Percentiles rank a stretch among this genome's conserved stretches.
Evolutionary conservation across 53 echinoderm and acorn worm genomes (phyloP).

Genomic region (Astropecten irregularis): DNA sequence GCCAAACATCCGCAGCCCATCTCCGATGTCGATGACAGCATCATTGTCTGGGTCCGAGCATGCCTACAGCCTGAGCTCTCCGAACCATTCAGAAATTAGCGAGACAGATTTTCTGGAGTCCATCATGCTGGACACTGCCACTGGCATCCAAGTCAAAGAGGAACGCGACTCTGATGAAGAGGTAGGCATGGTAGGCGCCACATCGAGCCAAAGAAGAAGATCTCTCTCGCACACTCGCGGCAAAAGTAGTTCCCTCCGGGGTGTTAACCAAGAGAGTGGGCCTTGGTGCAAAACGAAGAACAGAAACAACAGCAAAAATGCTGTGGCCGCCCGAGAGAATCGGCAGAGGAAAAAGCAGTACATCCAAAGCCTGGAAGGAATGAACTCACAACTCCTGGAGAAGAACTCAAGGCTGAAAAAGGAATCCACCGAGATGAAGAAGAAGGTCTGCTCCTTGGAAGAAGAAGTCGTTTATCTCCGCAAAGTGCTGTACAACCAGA

Average conservation of each 20-base stretch:
- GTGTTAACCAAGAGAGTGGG: conserved; percentile 15
- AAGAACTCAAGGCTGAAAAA: conserved; percentile 61
- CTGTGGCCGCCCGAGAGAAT: conserved; percentile 85
- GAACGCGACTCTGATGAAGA: too few species aligned
- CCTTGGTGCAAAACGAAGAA: conserved; percentile 44
- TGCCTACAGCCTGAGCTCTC: conserved; percentile 11
- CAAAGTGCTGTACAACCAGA: conserved; percentile 77
- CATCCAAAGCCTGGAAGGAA: conserved; percentile 57
- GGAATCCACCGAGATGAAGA: conserved; percentile 27
- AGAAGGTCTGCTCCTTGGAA: conserved; percentile 59
- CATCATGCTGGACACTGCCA: neutral
- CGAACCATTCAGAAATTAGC: neutral
- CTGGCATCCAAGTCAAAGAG: neutral
- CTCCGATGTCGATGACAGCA: conserved; percentile 51
- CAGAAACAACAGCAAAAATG: conserved; percentile 69
- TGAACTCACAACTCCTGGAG: conserved; percentile 43
- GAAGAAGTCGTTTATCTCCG: conserved; percentile 70
- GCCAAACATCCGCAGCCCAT: conserved; percentile 8
- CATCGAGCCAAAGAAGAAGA: neutral
- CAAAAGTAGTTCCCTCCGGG: neutral
- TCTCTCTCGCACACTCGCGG: neutral
- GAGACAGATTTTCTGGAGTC: conserved; percentile 26
- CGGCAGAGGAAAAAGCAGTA: conserved; percentile 79
- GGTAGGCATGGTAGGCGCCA: neutral
- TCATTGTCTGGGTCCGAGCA: conserved; percentile 44